These are phyloP conservation scores for Trachythela sp. DNA, from an alignment of 64 coral and sea anemone genomes.

Conservation along the genomic window DNA sequence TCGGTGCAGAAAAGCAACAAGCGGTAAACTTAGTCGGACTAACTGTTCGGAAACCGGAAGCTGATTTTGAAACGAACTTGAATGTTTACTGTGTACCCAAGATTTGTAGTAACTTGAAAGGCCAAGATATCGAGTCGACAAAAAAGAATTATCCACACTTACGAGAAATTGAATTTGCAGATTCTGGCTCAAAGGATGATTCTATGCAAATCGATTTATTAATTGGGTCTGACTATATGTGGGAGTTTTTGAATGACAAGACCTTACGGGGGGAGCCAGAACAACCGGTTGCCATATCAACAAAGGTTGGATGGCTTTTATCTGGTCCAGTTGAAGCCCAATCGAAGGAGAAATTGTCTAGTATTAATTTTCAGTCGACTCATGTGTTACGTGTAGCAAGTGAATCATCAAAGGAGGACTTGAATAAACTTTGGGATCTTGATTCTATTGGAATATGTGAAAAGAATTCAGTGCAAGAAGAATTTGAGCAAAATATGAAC, in stretches of 20 bases:
- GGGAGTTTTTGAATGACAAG: constrained; percentile 39
- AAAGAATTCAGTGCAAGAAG: no score
- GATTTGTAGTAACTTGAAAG: constrained; percentile 24
- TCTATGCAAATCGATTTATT: constrained; percentile 18
- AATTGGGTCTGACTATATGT: constrained; percentile 49
- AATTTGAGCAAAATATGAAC: no score
- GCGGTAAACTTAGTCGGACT: neutral
- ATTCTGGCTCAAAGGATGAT: constrained; percentile 16
- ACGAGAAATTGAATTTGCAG: constrained; percentile 20
- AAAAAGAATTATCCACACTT: constrained; percentile 8
- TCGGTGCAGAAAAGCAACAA: neutral
- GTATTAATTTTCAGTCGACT: constrained; percentile 31
- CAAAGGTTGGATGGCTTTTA: constrained; percentile 44
- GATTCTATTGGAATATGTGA: no score
- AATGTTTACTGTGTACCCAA: constrained; percentile 21
- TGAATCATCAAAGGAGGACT: neutral
- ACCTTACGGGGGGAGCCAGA: constrained; percentile 32
- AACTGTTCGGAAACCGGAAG: neutral
- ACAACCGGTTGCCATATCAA: constrained; percentile 17
- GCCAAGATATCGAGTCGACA: constrained; percentile 34
- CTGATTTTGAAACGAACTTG: neutral
- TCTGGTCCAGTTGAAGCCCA: constrained; percentile 34
- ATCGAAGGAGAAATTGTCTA: neutral
- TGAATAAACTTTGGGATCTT: constrained; percentile 43
- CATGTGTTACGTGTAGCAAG: constrained; percentile 11